Percentiles rank a stretch among this genome's conserved stretches.
These are phyloP conservation scores for Peromyscus polionotus DNA, from an alignment of 2,113 vertebrate genomes.

Conservation along the genomic window DNA sequence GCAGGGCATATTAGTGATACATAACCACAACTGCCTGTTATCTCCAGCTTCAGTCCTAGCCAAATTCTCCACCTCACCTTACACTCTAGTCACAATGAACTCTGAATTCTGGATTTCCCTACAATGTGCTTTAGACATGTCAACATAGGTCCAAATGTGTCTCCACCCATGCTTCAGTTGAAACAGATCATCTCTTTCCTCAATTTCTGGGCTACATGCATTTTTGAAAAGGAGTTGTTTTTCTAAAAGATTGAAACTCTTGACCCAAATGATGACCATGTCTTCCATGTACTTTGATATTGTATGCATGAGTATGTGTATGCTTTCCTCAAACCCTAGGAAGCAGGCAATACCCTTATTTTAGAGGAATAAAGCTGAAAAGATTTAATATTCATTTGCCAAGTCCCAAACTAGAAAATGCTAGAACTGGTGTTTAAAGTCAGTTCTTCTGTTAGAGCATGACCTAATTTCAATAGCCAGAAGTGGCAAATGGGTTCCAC, in stretches of 20 bases:
- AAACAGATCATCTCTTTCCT: not conserved
- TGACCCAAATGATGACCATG: not conserved
- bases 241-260: not conserved
- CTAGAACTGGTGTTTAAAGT: not conserved
- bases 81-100: not conserved
- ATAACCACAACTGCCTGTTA: not conserved
- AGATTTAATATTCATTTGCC: not conserved
- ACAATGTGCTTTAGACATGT: not conserved
- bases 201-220: not conserved
- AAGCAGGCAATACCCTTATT: not conserved
- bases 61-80: not conserved
- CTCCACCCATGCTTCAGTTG: not conserved
- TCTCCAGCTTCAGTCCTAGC: not conserved
- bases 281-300: not conserved
- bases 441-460: slow-evolving; percentile 11
- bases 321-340: not conserved
- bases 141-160: not conserved
- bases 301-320: not conserved
- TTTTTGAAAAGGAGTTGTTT: not conserved
- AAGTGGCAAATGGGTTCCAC: not conserved
- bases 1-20: not conserved
- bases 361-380: not conserved
- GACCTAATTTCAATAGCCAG: not conserved
- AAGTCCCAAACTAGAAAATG: not conserved
- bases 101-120: not conserved